Conservation (phyloP, 2,888 invertebrate species). For the Chalcosyrphus nemorum region DNA sequence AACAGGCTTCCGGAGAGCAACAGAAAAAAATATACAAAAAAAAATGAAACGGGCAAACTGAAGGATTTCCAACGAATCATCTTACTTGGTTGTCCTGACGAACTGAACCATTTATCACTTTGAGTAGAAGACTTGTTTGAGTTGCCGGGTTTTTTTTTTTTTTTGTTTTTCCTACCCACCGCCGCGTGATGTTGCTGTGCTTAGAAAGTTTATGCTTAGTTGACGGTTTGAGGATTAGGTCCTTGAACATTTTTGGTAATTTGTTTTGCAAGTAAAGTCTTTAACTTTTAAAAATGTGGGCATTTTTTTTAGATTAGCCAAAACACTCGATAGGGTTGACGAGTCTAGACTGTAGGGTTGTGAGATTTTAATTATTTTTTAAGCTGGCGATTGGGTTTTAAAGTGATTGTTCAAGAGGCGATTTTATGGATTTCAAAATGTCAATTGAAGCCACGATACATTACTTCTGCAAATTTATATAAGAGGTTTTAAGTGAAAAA, state of each 20-base stretch:
- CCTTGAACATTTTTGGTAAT: slow-evolving; percentile 30
- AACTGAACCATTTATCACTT: slow-evolving; percentile 63
- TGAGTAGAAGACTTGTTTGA: slow-evolving; percentile 13
- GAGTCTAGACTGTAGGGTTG: too few relatives aligned
- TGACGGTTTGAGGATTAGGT: slow-evolving; percentile 14
- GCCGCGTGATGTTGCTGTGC: background rate
- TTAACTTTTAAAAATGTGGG: background rate
- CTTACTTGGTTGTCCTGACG: slow-evolving; percentile 52
- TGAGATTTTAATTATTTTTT: too few relatives aligned
- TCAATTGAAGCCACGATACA: too few relatives aligned
- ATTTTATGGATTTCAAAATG: too few relatives aligned
- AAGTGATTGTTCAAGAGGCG: too few relatives aligned
- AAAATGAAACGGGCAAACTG: slow-evolving; percentile 32
- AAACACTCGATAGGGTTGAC: background rate
- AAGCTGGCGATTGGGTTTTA: too few relatives aligned
- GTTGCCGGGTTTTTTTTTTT: background rate
- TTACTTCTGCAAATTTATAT: too few relatives aligned
- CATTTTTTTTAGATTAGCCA: background rate
- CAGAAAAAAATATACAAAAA: background rate
- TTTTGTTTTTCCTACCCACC: background rate
- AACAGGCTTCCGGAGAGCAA: slow-evolving; percentile 30
- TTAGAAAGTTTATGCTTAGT: slow-evolving; percentile 29
- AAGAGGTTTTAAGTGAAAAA: too few relatives aligned
- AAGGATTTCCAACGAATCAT: slow-evolving; percentile 67
- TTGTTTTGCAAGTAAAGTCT: slow-evolving; percentile 17